Percentiles rank a stretch among this genome's conserved stretches.
Evolutionary conservation across 2,113 vertebrate species (phyloP).

Genomic region (Macquaria ambigua): DNA sequence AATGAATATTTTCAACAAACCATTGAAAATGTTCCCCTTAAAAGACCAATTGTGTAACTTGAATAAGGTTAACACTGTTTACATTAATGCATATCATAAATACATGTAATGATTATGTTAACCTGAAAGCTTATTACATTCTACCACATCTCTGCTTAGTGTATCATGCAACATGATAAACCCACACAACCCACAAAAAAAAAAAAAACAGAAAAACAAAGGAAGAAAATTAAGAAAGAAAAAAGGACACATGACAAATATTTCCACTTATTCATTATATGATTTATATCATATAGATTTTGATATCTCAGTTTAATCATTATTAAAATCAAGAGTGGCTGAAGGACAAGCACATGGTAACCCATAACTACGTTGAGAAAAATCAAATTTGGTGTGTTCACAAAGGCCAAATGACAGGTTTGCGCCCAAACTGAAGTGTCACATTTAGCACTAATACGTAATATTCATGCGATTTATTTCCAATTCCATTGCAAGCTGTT

Average conservation of each 20-base stretch:
- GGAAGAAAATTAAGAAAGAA: background rate
- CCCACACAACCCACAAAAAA: background rate
- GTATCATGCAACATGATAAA: background rate
- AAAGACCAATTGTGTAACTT: background rate
- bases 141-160: background rate
- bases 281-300: background rate
- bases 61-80: background rate
- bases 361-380: background rate
- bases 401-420: slow-evolving; percentile 1
- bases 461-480: slow-evolving; percentile 12
- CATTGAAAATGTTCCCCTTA: background rate
- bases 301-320: background rate
- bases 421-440: background rate
- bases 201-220: background rate
- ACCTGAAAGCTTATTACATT: background rate
- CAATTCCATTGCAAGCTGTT: background rate
- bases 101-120: background rate
- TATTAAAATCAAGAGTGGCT: background rate
- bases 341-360: background rate
- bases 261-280: background rate
- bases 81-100: background rate
- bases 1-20: background rate
- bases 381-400: background rate
- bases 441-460: background rate
- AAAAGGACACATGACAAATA: background rate